Base-by-base conservation (phyloP, 2,113 vertebrate genomes). In the Myotis brandtii region DNA sequence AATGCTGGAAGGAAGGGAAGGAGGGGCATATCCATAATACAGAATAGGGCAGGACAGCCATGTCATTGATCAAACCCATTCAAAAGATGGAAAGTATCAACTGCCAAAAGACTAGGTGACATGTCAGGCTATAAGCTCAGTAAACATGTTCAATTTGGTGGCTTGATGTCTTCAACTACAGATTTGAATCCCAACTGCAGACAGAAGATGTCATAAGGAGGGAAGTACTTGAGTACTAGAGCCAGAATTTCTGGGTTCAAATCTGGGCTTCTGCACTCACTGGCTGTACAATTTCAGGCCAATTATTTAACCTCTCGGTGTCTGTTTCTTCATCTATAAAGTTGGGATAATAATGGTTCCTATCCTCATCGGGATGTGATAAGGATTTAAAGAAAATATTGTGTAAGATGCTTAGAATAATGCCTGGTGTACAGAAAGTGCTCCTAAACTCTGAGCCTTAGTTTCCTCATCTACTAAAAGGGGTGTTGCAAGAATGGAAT, bases 371-470 rank as follows among this genome's bases (percentile, higher is more conserved):
- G 46, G 80, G 66, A 50, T 83, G 43, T 21, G 37, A 52, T 79
- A 16, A 90, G 20, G 13, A 85, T 50, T 88, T 92, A 87, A 95
- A 90, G 32, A 88, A 43, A 72, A 77, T 70, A 87, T 77, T 54
- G 16, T 79, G 25, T 52, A 64, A 16, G 20, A 32, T 50, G 52
- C 59, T 94, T 54, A 59, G 46, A 66, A 67, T 11, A 89, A 66
- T 18, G 21, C 25, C 69, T 76, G 34, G 62, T 34, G 23, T 66
- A 52, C 34, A 86, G 34, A 86, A 92, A 69, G 21, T 40, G 6
- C 6, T 89, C 18, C 46, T 27, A 54, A 43, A 79, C 62, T 89
- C 86, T 52, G 30, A 89, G 43, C 32, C 43, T 46, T 27, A 32
- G 62, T 91, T 62, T 70, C 34, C 34, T 79, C 83, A 50, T 85